These are phyloP conservation scores for Ericerus pela DNA, from an alignment of 1,140 invertebrate genomes.

Conservation along the genomic window DNA sequence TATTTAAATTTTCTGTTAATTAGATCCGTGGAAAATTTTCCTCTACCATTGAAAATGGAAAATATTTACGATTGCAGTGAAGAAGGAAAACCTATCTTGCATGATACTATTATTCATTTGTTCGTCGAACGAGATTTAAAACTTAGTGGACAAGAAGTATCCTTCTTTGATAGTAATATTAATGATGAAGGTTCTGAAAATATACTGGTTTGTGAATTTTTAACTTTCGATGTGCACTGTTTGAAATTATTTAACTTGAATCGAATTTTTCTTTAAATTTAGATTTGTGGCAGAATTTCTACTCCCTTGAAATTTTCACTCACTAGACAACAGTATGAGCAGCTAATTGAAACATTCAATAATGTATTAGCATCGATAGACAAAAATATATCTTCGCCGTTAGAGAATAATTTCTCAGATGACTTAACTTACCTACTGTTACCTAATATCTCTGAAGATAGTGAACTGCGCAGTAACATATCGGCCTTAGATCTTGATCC, in stretches of 20 bases:
- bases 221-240: too few relatives aligned
- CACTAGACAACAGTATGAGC: slow-evolving; percentile 72
- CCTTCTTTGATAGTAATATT: not conserved
- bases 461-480: slow-evolving; percentile 28
- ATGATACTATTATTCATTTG: slow-evolving; percentile 66
- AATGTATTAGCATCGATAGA: slow-evolving; percentile 30
- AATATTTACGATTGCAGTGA: slow-evolving; percentile 50
- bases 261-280: slow-evolving; percentile 25
- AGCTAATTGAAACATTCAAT: slow-evolving; percentile 60
- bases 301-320: slow-evolving; percentile 70
- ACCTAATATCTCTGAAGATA: slow-evolving; percentile 29
- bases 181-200: not conserved
- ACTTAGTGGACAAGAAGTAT: not conserved
- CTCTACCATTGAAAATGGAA: slow-evolving; percentile 29
- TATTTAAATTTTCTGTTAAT: not conserved
- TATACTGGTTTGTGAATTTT: too few relatives aligned
- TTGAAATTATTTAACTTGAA: too few relatives aligned
- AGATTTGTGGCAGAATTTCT: slow-evolving; percentile 64
- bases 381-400: slow-evolving; percentile 1
- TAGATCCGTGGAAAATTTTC: not conserved
- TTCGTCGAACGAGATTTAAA: slow-evolving; percentile 35
- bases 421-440: slow-evolving; percentile 17
- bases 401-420: not conserved
- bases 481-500: slow-evolving; percentile 43
- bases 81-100: slow-evolving; percentile 52